Evolutionary conservation across 2,888 invertebrate genomes (phyloP), one percentile per base, ranked within the genome.

Genomic region (Cryptocephalus moraei): DNA sequence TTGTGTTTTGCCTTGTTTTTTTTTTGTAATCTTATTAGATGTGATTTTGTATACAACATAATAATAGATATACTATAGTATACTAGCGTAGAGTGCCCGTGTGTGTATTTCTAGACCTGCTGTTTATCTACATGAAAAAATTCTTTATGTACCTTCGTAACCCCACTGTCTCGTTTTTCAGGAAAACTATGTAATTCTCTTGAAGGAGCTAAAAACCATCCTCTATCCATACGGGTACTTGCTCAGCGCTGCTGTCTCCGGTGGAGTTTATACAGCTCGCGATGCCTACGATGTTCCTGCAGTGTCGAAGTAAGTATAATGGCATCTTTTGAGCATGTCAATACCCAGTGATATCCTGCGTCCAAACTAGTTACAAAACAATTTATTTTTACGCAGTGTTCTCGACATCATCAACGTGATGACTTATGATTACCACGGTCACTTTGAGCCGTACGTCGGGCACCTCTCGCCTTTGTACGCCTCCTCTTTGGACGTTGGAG

Each of bases 391-490:
- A 53, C 58, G 31, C 39, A 62, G 62, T n/a, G 39, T 55, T 9
- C 45, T 63, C 40, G 62, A 62, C 43, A 50, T 60, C 84, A 86
- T 62, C 31, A 63, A 61, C 44, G 55, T 63, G 4, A 63, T 62
- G 62, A 47, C 56, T 8, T 62, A 62, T 56, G 87, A 88, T 61
- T 73, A 82, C 60, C 79, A 84, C 56, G 84, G 86, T 1, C 67
- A 78, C 0, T 84, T 82, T 79, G 81, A 85, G 39, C 33, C 63
- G 0, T 68, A 69, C 0, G 79, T 81, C 1, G 84, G 83, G 0
- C 77, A 81, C 43, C 81, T 84, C 57, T 74, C 86, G 0, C 81
- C 83, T 0, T 69, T 87, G 0, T 77, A 76, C 51, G 65, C 65
- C 13, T 73, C 76, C 0, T 59, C 67, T 32, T 66, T 67, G 1